Percentiles rank a stretch among this genome's conserved stretches.
These are phyloP conservation scores for Lasioglossum baleicum DNA, from an alignment of 1,140 invertebrate genomes.

Conservation along the genomic window DNA sequence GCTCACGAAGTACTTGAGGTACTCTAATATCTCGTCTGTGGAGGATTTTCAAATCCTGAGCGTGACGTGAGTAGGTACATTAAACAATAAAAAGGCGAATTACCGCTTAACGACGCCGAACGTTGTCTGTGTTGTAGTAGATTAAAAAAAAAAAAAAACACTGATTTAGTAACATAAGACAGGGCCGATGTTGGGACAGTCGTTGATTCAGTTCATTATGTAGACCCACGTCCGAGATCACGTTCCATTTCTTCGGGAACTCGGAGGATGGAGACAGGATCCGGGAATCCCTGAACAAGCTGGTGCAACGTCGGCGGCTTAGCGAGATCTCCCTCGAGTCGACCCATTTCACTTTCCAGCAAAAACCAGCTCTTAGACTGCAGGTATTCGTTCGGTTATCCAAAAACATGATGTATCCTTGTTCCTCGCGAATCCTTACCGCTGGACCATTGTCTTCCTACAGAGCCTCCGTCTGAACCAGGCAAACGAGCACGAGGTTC, in stretches of 20 bases:
- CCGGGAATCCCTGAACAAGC: constrained; percentile 82
- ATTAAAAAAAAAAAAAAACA: neutral
- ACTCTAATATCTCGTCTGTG: constrained; percentile 84
- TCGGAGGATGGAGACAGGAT: constrained; percentile 83
- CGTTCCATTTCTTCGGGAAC: constrained; percentile 83
- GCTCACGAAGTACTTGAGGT: constrained; percentile 83
- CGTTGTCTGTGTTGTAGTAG: neutral
- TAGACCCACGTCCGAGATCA: constrained; percentile 82
- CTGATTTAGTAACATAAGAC: neutral
- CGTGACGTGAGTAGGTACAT: constrained; percentile 82
- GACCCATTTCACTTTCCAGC: constrained; percentile 82
- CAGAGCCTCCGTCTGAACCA: constrained; percentile 76
- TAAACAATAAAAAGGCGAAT: constrained; percentile 49
- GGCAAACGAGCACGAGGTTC: constrained; percentile 81
- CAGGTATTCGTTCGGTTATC: constrained; percentile 73
- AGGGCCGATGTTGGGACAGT: neutral
- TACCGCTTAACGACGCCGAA: neutral
- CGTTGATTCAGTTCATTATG: neutral
- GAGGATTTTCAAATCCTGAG: constrained; percentile 85
- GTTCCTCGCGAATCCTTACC: neutral
- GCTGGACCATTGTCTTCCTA: neutral
- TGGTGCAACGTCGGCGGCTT: constrained; percentile 83
- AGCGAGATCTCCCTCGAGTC: constrained; percentile 83
- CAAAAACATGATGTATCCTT: neutral
- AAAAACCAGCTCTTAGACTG: constrained; percentile 81